A percentile compares a stretch with the other conserved stretches of the same genome.
Evolutionary conservation across 2,888 invertebrate species (phyloP).

Genomic region (Acanthoscelides obtectus): DNA sequence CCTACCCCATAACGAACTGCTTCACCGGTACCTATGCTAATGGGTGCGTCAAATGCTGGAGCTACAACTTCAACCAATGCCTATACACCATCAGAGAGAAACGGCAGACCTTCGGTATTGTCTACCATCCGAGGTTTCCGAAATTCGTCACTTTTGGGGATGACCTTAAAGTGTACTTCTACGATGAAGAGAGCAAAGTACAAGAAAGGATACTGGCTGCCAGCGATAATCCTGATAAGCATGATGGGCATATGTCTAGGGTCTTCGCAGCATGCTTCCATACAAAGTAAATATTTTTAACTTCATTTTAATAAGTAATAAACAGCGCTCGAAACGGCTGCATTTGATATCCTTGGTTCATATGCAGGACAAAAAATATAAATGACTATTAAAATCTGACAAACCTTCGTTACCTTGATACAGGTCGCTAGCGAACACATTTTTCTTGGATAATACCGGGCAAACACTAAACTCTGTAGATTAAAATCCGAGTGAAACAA

Average conservation of each 20-base stretch:
- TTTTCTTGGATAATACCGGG: too few relatives aligned
- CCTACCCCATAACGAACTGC: constrained; percentile 56
- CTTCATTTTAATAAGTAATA: too few relatives aligned
- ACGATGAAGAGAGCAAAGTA: constrained; percentile 64
- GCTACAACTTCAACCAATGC: constrained; percentile 60
- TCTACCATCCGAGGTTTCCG: constrained; percentile 57
- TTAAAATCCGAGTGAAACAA: too few relatives aligned
- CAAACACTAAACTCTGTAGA: too few relatives aligned
- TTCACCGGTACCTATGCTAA: constrained; percentile 59
- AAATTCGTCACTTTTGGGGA: constrained; percentile 60
- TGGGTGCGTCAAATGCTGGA: constrained; percentile 66
- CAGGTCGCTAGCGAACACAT: too few relatives aligned
- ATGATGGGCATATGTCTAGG: constrained; percentile 60
- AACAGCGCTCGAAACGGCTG: too few relatives aligned
- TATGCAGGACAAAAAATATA: too few relatives aligned
- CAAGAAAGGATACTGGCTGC: constrained; percentile 58
- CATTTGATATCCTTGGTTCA: too few relatives aligned
- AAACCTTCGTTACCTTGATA: too few relatives aligned
- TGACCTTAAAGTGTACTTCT: constrained; percentile 59
- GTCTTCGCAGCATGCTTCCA: constrained; percentile 63
- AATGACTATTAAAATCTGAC: too few relatives aligned
- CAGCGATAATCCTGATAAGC: constrained; percentile 46
- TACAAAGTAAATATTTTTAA: constrained; percentile 38
- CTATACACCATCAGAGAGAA: constrained; percentile 62
- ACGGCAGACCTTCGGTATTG: constrained; percentile 59